Evolutionary conservation across 1,140 invertebrate genomes (phyloP), one percentile per base, ranked within the genome.

Genomic region (Hyphantria cunea): DNA sequence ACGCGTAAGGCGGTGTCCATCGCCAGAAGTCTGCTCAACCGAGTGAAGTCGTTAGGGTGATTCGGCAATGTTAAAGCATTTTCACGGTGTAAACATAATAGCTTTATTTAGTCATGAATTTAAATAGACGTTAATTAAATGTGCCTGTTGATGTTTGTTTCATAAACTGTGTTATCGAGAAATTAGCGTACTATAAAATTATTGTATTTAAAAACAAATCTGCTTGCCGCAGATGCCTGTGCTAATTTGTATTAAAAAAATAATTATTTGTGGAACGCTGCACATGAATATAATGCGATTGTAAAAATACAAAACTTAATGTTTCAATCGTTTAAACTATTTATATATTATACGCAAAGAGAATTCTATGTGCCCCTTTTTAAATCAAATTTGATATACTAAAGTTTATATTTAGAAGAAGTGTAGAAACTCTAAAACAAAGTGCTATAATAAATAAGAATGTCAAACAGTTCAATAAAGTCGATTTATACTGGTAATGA

Each of bases 41-140:
- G 11, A 45, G 53, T 17, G 32, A 32, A 32, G 55, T 14, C 4
- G 48, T 37, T 37, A 15, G 44, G 55, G 55, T 58, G 55, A 58
- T 58, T 58, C 55, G 55, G 55, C 55, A 58, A 58, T 58, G 55
- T 58, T 25, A 58, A 58, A 58, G 55, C 55, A 58, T 58, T 58
- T 58, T 58, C 55, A 58, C n/a, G 13, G 53, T 45, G 10, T 56
- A 56, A 47, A 47, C 55, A 58, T 37, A 33, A 56, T 39, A 58
- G 33, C 45, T 10, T 49, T 39, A 31, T 49, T 58, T 58, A 49
- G 44, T 39, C 44, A 39, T 39, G 55, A 58, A 58, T 58, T 58
- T 58, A 13, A 58, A 48, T 58, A 58, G 44, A 39, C 17, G 2
- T 25, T 25, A 25, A 25, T 25, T 48, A 58, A 34, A 58, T 49